Evolutionary conservation across 1,140 invertebrate species (phyloP).

Genomic region (Tribolium madens): DNA sequence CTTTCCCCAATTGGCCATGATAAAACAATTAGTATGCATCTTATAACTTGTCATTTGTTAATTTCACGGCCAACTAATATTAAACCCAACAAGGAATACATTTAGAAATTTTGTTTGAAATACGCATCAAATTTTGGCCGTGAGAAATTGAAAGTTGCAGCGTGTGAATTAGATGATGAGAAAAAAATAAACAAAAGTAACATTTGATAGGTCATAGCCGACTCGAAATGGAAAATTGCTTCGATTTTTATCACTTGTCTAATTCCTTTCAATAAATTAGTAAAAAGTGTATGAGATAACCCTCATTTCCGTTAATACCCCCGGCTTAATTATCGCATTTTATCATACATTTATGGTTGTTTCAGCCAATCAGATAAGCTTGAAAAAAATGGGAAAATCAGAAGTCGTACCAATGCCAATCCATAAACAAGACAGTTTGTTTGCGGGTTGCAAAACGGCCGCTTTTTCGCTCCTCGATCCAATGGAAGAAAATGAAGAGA

Average conservation of each 20-base stretch:
- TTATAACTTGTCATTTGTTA: no score
- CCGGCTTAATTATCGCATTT: not conserved
- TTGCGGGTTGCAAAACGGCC: constrained; percentile 36
- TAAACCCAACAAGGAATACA: no score
- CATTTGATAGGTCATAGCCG: not conserved
- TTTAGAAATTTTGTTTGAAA: no score
- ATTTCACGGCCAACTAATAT: no score
- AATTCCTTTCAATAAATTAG: no score
- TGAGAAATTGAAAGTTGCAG: not conserved
- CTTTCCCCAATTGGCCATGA: no score
- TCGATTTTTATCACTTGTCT: no score
- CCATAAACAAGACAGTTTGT: constrained; percentile 51
- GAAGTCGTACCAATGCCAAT: constrained; percentile 58
- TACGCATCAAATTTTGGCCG: not conserved
- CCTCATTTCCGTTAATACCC: no score
- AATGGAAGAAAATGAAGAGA: constrained; percentile 41
- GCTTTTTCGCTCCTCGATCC: constrained; percentile 2
- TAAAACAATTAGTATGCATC: no score
- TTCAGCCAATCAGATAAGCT: constrained; percentile 16
- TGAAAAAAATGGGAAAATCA: constrained; percentile 55
- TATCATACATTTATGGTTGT: constrained; percentile 25
- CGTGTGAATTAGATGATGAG: not conserved
- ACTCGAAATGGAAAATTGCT: not conserved
- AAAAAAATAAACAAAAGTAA: not conserved
- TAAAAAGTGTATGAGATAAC: no score